Conservation (phyloP, 2,113 vertebrate species). For the Setophaga kirtlandii region DNA sequence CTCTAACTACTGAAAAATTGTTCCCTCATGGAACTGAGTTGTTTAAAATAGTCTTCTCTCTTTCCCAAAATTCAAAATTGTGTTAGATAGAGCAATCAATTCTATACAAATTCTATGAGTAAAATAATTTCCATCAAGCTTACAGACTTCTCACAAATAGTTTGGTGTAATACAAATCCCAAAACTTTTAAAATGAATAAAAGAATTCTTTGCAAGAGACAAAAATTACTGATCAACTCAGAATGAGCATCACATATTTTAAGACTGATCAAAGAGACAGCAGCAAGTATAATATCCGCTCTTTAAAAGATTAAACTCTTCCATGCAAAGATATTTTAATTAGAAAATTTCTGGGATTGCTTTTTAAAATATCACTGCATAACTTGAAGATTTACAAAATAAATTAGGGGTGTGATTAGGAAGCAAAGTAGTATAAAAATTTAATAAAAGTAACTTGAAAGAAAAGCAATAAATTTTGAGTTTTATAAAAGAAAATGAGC, state of each 20-base stretch:
- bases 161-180: background rate
- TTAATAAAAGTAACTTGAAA: slow-evolving; percentile 33
- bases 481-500: slow-evolving; percentile 27
- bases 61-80: background rate
- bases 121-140: background rate
- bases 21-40: background rate
- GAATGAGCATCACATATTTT: background rate
- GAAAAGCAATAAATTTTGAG: slow-evolving; percentile 11
- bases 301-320: slow-evolving; percentile 38
- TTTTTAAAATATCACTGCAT: slow-evolving; percentile 56
- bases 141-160: background rate
- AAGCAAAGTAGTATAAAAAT: slow-evolving; percentile 32
- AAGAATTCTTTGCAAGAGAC: background rate
- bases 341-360: slow-evolving; percentile 47
- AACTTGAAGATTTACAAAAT: slow-evolving; percentile 59
- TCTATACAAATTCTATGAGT: background rate
- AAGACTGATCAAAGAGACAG: slow-evolving; percentile 26
- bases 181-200: background rate
- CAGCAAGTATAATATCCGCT: background rate
- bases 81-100: background rate
- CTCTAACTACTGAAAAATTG: background rate
- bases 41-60: background rate
- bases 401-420: slow-evolving; percentile 54
- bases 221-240: slow-evolving; percentile 10
- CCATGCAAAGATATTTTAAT: slow-evolving; percentile 51